Conservation (phyloP, 2,113 vertebrate genomes). For the Ammodytes marinus region DNA sequence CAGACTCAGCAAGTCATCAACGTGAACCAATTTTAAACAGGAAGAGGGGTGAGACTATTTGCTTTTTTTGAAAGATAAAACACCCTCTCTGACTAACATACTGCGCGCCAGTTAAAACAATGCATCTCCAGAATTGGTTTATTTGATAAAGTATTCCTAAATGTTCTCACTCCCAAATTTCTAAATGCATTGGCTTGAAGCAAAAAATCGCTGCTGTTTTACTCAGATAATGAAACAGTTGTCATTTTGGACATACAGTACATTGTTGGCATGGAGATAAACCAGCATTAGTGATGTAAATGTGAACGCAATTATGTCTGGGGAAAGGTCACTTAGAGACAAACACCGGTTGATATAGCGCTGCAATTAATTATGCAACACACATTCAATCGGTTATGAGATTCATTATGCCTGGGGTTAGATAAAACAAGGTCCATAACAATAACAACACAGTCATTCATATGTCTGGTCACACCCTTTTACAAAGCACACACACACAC, state of each 20-base stretch:
- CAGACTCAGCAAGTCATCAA: constrained; percentile 4
- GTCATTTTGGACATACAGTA: background rate
- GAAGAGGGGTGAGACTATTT: no score
- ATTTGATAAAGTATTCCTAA: background rate
- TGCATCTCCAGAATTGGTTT: background rate
- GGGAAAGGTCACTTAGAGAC: background rate
- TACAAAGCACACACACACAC: background rate
- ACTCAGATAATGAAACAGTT: background rate
- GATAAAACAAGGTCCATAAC: background rate
- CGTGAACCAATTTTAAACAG: background rate
- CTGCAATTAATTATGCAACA: background rate
- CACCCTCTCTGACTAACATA: no score
- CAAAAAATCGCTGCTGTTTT: background rate
- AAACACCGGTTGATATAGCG: constrained; percentile 8
- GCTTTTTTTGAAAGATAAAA: background rate
- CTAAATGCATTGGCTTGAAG: no score
- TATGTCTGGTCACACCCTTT: background rate
- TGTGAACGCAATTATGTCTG: background rate
- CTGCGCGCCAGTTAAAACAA: background rate
- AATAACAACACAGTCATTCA: background rate
- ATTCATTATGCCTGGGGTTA: constrained; percentile 13
- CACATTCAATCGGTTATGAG: constrained; percentile 4
- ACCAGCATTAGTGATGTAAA: background rate
- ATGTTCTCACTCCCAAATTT: background rate
- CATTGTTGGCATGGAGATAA: background rate